These are phyloP conservation scores for Oxytorus armatus DNA, from an alignment of 2,888 invertebrate species.

Conservation along the genomic window DNA sequence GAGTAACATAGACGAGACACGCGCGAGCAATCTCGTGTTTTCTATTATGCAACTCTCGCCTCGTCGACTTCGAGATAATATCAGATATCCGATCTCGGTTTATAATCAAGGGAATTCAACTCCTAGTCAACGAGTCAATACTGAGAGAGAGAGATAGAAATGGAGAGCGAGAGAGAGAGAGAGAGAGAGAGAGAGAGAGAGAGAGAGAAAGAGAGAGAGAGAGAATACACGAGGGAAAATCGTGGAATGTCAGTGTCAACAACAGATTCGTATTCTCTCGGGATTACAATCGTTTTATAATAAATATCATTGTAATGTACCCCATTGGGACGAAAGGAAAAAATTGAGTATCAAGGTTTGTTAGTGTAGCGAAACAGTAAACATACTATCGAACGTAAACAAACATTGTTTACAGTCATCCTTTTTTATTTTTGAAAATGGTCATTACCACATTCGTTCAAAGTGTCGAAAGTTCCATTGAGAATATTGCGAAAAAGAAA, in stretches of 20 bases:
- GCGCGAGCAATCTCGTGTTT: constrained; percentile 48
- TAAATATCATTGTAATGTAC: constrained; percentile 3
- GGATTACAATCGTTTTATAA: constrained; percentile 46
- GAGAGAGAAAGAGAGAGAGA: constrained; percentile 28
- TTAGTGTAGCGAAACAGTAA: too few relatives aligned
- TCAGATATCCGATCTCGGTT: constrained; percentile 63
- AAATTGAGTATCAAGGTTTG: constrained; percentile 1
- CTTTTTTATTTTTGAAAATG: too few relatives aligned
- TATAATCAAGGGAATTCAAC: constrained; percentile 66
- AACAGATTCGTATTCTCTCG: constrained; percentile 67
- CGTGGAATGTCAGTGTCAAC: constrained; percentile 70
- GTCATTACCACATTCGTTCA: too few relatives aligned
- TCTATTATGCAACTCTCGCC: constrained; percentile 62
- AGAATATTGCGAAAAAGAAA: too few relatives aligned
- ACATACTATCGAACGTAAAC: too few relatives aligned
- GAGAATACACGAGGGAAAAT: constrained; percentile 46
- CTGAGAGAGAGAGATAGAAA: constrained; percentile 32
- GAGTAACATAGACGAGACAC: constrained; percentile 14
- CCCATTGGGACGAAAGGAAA: too few relatives aligned
- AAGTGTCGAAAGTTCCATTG: too few relatives aligned
- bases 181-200: constrained; percentile 30
- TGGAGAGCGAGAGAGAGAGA: too few relatives aligned
- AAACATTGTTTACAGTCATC: too few relatives aligned
- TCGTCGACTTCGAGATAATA: constrained; percentile 57
- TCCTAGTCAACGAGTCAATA: constrained; percentile 63